These are phyloP conservation scores for Calypte anna DNA, from an alignment of 2,113 vertebrate species.

Conservation along the genomic window DNA sequence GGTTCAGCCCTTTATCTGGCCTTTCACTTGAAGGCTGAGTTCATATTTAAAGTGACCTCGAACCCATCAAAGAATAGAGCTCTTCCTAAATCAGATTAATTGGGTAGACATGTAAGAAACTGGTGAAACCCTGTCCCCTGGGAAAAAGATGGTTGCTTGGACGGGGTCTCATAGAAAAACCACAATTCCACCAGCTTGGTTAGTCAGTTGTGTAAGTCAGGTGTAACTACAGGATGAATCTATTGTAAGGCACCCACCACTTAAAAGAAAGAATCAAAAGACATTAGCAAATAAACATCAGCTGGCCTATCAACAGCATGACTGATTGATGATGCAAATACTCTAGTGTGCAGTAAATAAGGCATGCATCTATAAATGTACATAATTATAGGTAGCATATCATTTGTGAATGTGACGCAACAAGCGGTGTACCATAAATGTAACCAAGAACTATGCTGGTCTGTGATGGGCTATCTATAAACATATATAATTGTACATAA, in stretches of 20 bases:
- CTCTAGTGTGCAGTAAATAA: background rate
- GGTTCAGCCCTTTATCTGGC: background rate
- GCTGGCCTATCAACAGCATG: slow-evolving; percentile 52
- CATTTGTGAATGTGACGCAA: slow-evolving; percentile 3
- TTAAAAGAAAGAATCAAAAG: slow-evolving; percentile 30
- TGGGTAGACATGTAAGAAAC: rapidly evolving
- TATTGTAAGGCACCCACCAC: background rate
- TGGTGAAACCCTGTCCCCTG: background rate
- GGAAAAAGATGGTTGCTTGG: rapidly evolving
- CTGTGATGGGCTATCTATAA: slow-evolving; percentile 37
- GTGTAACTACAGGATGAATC: background rate
- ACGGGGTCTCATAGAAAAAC: background rate
- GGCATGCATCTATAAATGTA: background rate
- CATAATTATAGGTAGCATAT: slow-evolving; percentile 29
- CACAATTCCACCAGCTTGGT: background rate
- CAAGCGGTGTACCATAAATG: background rate
- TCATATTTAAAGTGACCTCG: background rate
- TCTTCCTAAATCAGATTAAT: background rate
- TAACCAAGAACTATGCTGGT: background rate
- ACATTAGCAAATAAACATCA: slow-evolving; percentile 16
- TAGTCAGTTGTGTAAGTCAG: background rate
- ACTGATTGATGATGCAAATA: slow-evolving; percentile 30
- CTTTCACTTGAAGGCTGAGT: background rate
- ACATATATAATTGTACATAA: slow-evolving; percentile 36
- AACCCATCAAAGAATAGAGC: background rate